Evolutionary conservation across 2,888 invertebrate genomes (phyloP), one percentile per base, ranked within the genome.

Genomic region (Lasioglossum malachurum): DNA sequence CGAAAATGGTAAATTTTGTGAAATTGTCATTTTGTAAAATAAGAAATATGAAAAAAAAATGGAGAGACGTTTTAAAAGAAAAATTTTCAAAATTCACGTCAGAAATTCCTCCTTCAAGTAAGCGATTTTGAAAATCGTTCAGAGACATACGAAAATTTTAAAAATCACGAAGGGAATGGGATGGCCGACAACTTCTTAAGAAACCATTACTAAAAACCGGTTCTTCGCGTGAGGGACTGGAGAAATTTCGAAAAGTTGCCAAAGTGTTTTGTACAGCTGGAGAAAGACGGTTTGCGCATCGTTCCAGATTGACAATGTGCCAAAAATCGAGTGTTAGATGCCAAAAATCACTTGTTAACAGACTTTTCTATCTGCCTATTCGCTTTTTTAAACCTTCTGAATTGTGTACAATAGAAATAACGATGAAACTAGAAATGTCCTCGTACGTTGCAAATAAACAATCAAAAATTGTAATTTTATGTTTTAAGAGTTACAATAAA

Each of bases 241-340:
- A 44, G 44, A 38, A 14, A 73, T 64, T 23, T 72, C 75, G 53
- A 16, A 78, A 67, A 27, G 53, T 84, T 79, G 85, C 79, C 79
- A 79, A 84, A 85, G 3, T 41, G 60, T 19, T 69, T 35, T 38
- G 19, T 38, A 35, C 69, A 38, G 69, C 38, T 38, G 23, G 38
- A 38, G 38, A 69, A 69, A 69, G 35, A 19, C 3, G 10, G 19
- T 69, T 38, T 19, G 10, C 2, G 35, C 35, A 12, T 38, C 23
- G 23, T 38, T 38, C 64, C 31, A 31, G 7, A 64, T 31, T 31
- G 64, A 31, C 27, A 31, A 4, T 19, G 31, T 64, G 64, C 64
- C 64, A 64, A 64, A 64, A 19, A 64, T 64, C 57, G 10, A 53
- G 7, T 14, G 16, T 4, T 46, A 16, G 16, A 46, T 46, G 31